Evolutionary conservation across 2,888 invertebrate species (phyloP).

Genomic region (Monochamus alternatus): DNA sequence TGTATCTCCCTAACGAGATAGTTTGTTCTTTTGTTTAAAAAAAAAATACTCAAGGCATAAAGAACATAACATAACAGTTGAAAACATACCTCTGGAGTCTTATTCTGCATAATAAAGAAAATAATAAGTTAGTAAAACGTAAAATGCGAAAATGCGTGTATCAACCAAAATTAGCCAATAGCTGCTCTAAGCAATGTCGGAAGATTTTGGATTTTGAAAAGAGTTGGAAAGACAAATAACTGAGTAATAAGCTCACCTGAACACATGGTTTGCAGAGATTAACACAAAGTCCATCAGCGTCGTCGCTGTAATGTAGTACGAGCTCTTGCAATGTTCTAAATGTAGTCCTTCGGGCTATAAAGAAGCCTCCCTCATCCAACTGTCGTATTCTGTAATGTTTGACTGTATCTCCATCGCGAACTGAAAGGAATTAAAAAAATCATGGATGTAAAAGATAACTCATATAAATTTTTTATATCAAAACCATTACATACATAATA

Average conservation of each 20-base stretch:
- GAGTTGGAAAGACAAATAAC: neutral
- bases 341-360: constrained; percentile 97
- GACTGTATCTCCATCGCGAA: constrained; percentile 98
- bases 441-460: constrained; percentile 16
- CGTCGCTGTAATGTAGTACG: constrained; percentile 97
- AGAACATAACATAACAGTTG: constrained; percentile 32
- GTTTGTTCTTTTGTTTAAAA: neutral
- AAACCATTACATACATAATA: too few species aligned
- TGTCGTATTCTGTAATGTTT: constrained; percentile 99
- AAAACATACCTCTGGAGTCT: constrained; percentile 56
- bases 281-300: constrained; percentile 98
- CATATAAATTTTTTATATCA: too few species aligned
- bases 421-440: constrained; percentile 73
- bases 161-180: constrained; percentile 55
- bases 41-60: neutral
- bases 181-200: constrained; percentile 49
- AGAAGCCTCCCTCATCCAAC: constrained; percentile 98
- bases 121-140: constrained; percentile 42
- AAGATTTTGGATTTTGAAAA: constrained; percentile 30
- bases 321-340: constrained; percentile 98
- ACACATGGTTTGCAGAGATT: constrained; percentile 96
- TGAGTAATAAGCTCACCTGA: constrained; percentile 76
- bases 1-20: too few species aligned
- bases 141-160: constrained; percentile 15
- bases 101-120: constrained; percentile 51